A percentile compares a stretch with the other conserved stretches of the same genome.
Evolutionary conservation across 1,140 invertebrate genomes (phyloP).

Genomic region (Cydia strobilella): DNA sequence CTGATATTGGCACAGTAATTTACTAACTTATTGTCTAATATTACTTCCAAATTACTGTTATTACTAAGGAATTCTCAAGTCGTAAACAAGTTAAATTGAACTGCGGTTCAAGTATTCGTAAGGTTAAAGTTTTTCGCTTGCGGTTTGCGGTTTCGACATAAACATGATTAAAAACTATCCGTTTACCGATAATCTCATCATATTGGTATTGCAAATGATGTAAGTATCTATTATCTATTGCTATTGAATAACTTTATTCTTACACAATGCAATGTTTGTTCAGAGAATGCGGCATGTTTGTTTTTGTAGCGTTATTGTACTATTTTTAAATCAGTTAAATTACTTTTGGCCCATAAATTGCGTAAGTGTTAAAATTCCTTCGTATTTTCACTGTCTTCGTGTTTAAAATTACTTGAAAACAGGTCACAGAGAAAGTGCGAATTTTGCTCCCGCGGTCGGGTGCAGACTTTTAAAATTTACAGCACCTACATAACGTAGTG

Average conservation of each 20-base stretch:
- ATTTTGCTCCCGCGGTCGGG: no score
- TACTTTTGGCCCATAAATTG: slow-evolving; percentile 3
- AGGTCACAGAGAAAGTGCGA: no score
- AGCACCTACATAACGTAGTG: no score
- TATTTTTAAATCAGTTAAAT: no score
- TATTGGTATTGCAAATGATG: slow-evolving; percentile 28
- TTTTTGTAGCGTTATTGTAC: slow-evolving; percentile 2
- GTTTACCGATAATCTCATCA: slow-evolving; percentile 23
- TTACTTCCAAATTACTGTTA: no score
- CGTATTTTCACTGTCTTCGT: neutral
- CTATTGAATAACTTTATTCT: slow-evolving; percentile 21
- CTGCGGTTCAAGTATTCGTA: slow-evolving; percentile 2
- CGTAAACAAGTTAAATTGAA: neutral
- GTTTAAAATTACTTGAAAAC: neutral
- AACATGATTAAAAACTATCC: slow-evolving; percentile 18
- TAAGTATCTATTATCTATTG: no score
- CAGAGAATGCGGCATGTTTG: neutral
- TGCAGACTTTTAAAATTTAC: no score
- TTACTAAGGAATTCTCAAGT: neutral
- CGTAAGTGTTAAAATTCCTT: neutral
- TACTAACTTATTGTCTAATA: no score
- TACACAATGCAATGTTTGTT: slow-evolving; percentile 16
- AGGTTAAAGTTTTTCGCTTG: neutral
- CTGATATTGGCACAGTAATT: neutral
- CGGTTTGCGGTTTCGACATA: slow-evolving; percentile 16